These are phyloP conservation scores for Ostrea denselamellosa DNA, from an alignment of 1,140 invertebrate species.

Conservation along the genomic window DNA sequence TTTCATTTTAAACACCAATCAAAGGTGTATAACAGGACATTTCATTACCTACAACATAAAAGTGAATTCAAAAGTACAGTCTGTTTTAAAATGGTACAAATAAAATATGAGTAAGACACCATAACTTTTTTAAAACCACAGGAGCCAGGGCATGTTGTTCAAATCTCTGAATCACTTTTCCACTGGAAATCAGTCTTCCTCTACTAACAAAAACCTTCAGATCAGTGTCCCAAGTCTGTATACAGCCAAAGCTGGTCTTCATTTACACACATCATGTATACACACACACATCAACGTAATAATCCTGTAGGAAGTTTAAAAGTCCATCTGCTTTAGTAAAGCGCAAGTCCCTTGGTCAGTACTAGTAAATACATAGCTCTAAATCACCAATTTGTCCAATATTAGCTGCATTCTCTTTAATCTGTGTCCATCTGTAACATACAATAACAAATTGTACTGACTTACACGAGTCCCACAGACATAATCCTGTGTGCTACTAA, in stretches of 20 bases:
- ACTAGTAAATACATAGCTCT: background rate
- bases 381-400: background rate
- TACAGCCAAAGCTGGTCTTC: background rate
- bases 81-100: conserved; percentile 4
- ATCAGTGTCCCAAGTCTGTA: background rate
- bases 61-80: conserved; percentile 11
- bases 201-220: background rate
- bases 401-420: background rate
- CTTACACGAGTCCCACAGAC: no score
- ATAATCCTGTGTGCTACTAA: no score
- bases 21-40: background rate
- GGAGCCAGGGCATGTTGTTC: background rate
- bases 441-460: background rate
- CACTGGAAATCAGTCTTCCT: no score
- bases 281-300: background rate
- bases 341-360: background rate
- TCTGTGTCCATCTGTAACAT: conserved; percentile 22
- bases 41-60: background rate
- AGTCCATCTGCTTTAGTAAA: background rate
- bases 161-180: background rate
- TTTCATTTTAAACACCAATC: background rate
- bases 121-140: background rate
- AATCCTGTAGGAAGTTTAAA: background rate
- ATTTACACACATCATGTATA: background rate
- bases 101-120: background rate